Conservation (phyloP, 2,113 vertebrate species). For the Chaenocephalus aceratus region DNA sequence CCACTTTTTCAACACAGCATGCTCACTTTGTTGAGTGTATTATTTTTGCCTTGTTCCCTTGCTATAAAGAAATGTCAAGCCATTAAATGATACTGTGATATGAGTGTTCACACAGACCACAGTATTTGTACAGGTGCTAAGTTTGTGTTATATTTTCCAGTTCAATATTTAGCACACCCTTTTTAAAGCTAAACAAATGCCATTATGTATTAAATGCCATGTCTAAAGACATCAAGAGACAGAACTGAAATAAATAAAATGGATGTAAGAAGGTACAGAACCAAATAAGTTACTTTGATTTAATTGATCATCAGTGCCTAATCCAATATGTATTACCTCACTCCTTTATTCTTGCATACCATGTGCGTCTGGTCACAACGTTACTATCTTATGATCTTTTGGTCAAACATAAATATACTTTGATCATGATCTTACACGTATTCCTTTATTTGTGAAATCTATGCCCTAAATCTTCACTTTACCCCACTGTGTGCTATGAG, state of each 20-base stretch:
- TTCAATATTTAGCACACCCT: neutral
- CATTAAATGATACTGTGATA: neutral
- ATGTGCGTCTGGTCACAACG: neutral
- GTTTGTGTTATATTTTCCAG: neutral
- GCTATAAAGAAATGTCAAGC: neutral
- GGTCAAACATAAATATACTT: neutral
- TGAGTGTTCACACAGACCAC: no score
- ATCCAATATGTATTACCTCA: neutral
- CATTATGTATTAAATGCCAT: neutral
- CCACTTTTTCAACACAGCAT: neutral
- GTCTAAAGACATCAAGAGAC: neutral
- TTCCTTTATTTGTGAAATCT: neutral
- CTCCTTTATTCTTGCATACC: neutral
- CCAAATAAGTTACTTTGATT: neutral
- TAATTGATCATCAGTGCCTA: neutral
- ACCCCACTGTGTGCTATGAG: neutral
- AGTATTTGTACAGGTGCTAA: neutral
- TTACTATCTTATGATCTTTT: neutral
- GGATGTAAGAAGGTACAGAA: no score
- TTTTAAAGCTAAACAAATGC: neutral
- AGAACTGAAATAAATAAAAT: neutral
- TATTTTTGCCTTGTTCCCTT: neutral
- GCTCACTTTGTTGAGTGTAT: neutral
- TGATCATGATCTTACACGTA: neutral
- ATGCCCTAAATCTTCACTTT: neutral